These are phyloP conservation scores for Delichon dasypus DNA, from an alignment of 2,797 vertebrate species.

Conservation along the genomic window DNA sequence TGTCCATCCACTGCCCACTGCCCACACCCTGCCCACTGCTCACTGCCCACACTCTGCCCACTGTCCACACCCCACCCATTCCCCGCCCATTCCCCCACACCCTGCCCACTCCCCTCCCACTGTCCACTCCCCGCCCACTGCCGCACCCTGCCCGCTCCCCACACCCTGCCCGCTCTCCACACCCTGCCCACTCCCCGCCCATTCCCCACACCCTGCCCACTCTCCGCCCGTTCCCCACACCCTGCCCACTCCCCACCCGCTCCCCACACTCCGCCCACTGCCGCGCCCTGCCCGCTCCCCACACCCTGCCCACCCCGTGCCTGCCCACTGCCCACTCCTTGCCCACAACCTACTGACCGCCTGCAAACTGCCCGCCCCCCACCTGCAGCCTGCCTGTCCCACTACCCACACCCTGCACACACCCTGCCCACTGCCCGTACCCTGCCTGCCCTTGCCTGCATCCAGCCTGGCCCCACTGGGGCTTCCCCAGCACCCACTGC, in stretches of 20 bases:
- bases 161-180: background rate
- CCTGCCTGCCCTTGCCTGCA: no score
- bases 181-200: no score
- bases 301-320: background rate
- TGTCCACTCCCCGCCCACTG: no score
- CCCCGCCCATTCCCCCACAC: no score
- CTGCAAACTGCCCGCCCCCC: background rate
- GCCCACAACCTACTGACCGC: background rate
- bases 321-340: no score
- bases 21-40: no score
- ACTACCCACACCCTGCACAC: background rate
- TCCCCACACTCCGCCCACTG: background rate
- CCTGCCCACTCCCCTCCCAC: no score
- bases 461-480: background rate
- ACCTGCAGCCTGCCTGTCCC: background rate
- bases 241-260: accelerated
- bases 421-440: no score
- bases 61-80: background rate
- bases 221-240: no score
- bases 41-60: background rate
- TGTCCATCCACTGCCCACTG: no score
- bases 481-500: background rate
- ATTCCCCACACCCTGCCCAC: background rate
- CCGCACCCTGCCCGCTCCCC: background rate
- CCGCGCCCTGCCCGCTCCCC: background rate